Base-by-base conservation (phyloP, 2,888 invertebrate genomes). In the Drosophila cognata region DNA sequence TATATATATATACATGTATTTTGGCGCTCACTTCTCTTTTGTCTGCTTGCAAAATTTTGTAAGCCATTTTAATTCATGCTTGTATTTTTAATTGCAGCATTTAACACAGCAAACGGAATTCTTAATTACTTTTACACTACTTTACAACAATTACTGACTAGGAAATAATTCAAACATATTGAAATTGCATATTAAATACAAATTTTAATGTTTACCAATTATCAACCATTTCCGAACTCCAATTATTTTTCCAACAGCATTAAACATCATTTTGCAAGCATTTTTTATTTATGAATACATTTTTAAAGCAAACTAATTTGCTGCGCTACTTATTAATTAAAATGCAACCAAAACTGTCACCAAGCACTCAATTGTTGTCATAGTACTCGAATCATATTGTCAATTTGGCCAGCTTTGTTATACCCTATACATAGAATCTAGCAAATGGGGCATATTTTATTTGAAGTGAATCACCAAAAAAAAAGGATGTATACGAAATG, bases 1-100 rank as follows among this genome's bases (percentile, higher is more conserved):
- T 43, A n/a, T 28, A 5, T 36, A 43, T 59, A 53, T 48, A 29
- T 60, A 11, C 8, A 52, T 31, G 29, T 21, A 67, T 74, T 69
- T 63, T 50, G 64, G 66, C 36, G 28, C 53, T 43, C 35, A 29
- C 53, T 48, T 53, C 66, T 59, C 55, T 52, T 66, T 53, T 76
- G 67, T 68, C 56, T 59, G 77, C 43, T 58, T 72, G 73, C 48
- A 69, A 62, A 64, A 67, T 73, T 82, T 70, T 79, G 75, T 90
- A 87, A 90, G 86, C 86, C 90, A 77, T 77, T 88, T 88, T 88
- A 88, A 88, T 88, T 84, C 90, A 77, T 71, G 88, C 81, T 79
- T 82, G 88, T 82, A 81, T 90, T 86, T 88, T 90, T 89, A 90
- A 90, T 88, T 89, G 87, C 82, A 61, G 82, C 89, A 72, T 81